Conservation (phyloP, 2,113 vertebrate species). For the Guaruba guarouba region DNA sequence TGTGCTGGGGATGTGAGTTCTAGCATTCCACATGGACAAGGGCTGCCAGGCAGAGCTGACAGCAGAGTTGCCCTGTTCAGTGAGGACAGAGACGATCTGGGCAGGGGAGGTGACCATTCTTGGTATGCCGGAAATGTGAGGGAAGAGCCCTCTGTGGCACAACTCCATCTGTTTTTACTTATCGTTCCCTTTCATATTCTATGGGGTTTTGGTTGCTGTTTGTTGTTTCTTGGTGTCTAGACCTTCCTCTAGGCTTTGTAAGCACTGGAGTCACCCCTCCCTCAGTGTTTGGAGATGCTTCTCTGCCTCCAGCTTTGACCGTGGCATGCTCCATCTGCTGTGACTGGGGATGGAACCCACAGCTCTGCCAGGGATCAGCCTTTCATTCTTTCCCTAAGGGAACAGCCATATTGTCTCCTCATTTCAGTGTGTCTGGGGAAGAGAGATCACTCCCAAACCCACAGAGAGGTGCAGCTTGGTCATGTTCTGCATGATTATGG, state of each 20-base stretch:
- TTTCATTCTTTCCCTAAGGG: neutral
- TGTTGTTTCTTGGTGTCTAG: slow-evolving; percentile 7
- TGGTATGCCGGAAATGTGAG: neutral
- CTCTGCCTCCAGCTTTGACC: neutral
- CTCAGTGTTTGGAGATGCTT: neutral
- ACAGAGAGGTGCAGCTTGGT: neutral
- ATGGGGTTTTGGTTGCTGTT: neutral
- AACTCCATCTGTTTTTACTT: slow-evolving; percentile 64
- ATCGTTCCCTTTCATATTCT: slow-evolving; percentile 41
- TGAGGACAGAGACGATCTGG: neutral
- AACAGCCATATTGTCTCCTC: neutral
- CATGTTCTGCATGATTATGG: neutral
- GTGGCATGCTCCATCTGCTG: neutral
- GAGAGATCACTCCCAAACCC: neutral
- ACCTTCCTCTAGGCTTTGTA: slow-evolving; percentile 18
- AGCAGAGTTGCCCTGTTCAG: slow-evolving; percentile 6
- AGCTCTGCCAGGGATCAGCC: neutral
- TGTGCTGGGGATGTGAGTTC: neutral
- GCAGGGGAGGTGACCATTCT: slow-evolving; percentile 5
- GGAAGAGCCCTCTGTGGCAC: slow-evolving; percentile 41
- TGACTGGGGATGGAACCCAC: neutral
- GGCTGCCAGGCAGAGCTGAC: neutral
- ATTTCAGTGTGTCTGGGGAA: neutral
- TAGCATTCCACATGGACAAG: neutral
- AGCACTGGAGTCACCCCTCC: neutral